Base-by-base conservation (phyloP, 1,140 invertebrate genomes). In the Pogonus chalceus region DNA sequence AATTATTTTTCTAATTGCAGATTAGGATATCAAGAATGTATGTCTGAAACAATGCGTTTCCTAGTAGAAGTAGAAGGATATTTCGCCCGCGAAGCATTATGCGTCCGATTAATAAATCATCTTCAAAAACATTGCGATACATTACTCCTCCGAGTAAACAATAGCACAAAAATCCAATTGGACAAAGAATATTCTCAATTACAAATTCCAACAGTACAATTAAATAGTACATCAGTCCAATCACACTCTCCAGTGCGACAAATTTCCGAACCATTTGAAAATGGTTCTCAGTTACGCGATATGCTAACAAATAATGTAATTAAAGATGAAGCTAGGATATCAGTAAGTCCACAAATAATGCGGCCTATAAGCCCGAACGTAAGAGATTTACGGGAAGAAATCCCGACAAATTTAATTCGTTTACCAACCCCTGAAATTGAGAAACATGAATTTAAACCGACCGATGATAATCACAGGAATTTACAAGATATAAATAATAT, bases 31-130 rank as follows among this genome's bases (percentile, higher is more conserved):
- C 86, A 91, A 67, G 92, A 95, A 67, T 95, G 92, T 59, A 78
- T 93, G 57, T 86, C 85, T 35, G 92, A 97, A 67, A 83, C 85
- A 0, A 84, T 95, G 71, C 79, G 90, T 59, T 96, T 90, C 68
- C 79, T 96, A 16, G 86, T 92, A 1, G 91, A 96, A 60, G 79
- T 83, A 0, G 88, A 92, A 64, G 88, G 86, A 1, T 81, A 83
- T 60, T 83, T 82, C 49, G 81, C 87, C 0, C 79, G 81, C 1
- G 90, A 95, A 63, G 79, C 84, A 0, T 71, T 94, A 4, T 94
- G 90, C 64, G 79, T 85, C 21, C 83, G 89, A 54, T 71, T 97
- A 1, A 76, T 91, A 35, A 80, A 80, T 23, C 92, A 96, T 66
- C 74, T 96, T 46, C 85, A 90, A 62, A 81, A 88, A 58, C 89